Conservation (phyloP, 2,797 vertebrate genomes). For the Rousettus madagascariensis region DNA sequence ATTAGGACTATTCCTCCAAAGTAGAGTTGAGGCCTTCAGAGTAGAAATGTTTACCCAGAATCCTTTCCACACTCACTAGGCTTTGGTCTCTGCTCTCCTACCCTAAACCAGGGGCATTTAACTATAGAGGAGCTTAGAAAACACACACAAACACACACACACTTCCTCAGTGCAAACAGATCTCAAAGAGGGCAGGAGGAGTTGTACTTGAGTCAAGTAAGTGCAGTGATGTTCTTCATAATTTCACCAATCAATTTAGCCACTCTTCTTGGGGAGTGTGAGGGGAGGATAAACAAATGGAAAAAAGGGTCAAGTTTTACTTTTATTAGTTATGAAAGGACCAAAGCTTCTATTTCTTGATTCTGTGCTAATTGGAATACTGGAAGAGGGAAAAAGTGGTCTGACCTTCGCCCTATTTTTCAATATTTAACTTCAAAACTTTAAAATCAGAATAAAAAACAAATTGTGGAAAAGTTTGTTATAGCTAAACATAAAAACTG, state of each 20-base stretch:
- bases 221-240: background rate
- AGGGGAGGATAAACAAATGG: background rate
- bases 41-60: background rate
- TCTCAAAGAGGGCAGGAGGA: background rate
- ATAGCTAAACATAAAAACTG: background rate
- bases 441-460: background rate
- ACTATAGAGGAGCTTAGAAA: background rate
- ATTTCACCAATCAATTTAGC: background rate
- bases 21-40: background rate
- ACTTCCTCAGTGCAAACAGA: background rate
- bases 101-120: background rate
- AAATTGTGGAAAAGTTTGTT: background rate
- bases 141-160: background rate
- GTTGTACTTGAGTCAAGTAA: background rate
- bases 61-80: background rate
- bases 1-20: background rate
- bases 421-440: background rate
- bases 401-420: background rate
- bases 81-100: background rate
- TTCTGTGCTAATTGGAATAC: background rate
- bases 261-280: background rate
- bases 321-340: background rate
- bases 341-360: background rate
- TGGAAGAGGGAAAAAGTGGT: background rate
- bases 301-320: background rate